Evolutionary conservation across 2,797 vertebrate species (phyloP).

Genomic region (Trichosurus vulpecula): DNA sequence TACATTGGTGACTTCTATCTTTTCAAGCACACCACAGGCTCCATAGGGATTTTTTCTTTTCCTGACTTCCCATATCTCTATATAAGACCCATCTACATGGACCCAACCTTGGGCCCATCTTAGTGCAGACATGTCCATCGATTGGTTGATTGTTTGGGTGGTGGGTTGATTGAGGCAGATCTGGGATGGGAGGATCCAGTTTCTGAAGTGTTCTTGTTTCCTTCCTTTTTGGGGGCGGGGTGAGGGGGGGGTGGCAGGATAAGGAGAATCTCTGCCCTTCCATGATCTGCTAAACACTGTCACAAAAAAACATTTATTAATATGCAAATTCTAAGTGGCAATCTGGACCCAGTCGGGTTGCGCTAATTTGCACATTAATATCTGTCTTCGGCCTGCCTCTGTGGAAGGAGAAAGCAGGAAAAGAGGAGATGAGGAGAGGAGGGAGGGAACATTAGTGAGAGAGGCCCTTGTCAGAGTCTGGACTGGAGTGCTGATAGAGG

Average conservation of each 20-base stretch:
- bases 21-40: not conserved
- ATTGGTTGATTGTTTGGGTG: not conserved
- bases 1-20: not conserved
- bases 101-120: constrained; percentile 5
- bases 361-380: constrained; percentile 90
- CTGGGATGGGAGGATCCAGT: constrained; percentile 68
- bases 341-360: constrained; percentile 89
- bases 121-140: not conserved
- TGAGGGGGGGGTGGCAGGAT: constrained; percentile 38
- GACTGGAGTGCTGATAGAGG: rapidly evolving
- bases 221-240: constrained; percentile 5
- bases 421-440: constrained; percentile 51
- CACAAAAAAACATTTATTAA: constrained; percentile 89
- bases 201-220: constrained; percentile 69
- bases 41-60: not conserved
- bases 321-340: constrained; percentile 89
- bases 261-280: constrained; percentile 83
- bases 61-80: not conserved
- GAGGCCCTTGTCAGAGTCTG: not conserved
- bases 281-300: constrained; percentile 87
- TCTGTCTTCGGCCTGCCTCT: constrained; percentile 85
- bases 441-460: constrained; percentile 34
- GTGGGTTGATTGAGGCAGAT: constrained; percentile 63
- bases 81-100: not conserved
- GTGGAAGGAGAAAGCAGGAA: constrained; percentile 61